phyloP scores from a whole-genome alignment of 2,888 invertebrate species.

The Argynnis bischoffii region DNA sequence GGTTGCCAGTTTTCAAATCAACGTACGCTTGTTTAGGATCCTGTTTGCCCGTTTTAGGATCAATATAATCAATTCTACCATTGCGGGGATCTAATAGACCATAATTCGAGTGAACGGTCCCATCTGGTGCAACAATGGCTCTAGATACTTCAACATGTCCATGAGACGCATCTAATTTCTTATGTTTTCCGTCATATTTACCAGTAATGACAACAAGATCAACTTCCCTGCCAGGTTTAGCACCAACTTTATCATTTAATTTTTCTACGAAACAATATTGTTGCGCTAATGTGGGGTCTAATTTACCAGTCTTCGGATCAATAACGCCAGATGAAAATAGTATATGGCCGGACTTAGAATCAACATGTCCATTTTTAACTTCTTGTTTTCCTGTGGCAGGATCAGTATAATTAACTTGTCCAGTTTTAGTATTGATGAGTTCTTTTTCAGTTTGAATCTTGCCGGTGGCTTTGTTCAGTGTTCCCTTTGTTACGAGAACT shows the following conservation, averaged over 20 bases:
- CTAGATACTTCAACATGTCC: constrained; percentile 82
- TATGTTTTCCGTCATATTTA: constrained; percentile 83
- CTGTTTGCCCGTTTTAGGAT: constrained; percentile 84
- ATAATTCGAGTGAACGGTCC: constrained; percentile 83
- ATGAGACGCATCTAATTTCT: constrained; percentile 73
- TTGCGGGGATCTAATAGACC: constrained; percentile 85
- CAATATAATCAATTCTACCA: constrained; percentile 84
- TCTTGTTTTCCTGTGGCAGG: constrained; percentile 85
- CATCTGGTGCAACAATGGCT: constrained; percentile 82
- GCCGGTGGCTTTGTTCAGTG: constrained; percentile 81
- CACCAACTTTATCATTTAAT: constrained; percentile 77
- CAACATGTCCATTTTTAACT: constrained; percentile 84
- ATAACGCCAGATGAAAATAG: constrained; percentile 83
- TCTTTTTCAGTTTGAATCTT: constrained; percentile 84
- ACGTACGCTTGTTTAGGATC: constrained; percentile 86
- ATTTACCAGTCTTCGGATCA: constrained; percentile 86
- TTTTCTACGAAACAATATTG: constrained; percentile 85
- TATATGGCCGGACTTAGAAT: constrained; percentile 85
- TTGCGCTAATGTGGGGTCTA: constrained; percentile 85
- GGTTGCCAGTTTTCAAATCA: constrained; percentile 87
- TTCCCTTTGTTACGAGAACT: constrained; percentile 68
- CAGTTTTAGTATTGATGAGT: constrained; percentile 85
- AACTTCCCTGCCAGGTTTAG: constrained; percentile 76
- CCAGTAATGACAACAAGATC: constrained; percentile 84
- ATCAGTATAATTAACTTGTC: constrained; percentile 83